Percentiles rank a stretch among this genome's conserved stretches.
phyloP scores from a whole-genome alignment of 2,797 vertebrate genomes.

The Poecile montanus region DNA sequence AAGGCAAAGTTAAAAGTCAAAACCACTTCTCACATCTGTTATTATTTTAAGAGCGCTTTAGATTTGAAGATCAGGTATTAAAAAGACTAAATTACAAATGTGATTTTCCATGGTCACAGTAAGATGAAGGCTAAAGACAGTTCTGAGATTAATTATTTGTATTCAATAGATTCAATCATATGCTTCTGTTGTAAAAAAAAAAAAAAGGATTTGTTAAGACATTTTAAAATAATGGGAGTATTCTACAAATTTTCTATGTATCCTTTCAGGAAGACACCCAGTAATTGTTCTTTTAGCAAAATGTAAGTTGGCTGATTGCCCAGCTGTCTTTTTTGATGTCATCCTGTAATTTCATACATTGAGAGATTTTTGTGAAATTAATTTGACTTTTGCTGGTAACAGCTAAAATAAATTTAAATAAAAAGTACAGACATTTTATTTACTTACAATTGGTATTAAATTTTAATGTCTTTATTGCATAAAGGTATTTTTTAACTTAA shows the following conservation, averaged over 20 bases:
- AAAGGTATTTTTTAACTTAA: slow-evolving; percentile 49
- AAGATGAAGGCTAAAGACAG: not conserved
- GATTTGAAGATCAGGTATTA: not conserved
- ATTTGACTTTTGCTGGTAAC: not conserved
- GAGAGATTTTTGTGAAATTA: not conserved
- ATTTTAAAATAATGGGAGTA: not conserved
- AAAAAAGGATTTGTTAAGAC: not conserved
- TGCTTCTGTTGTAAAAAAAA: not conserved
- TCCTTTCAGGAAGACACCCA: not conserved
- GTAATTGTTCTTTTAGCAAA: not conserved
- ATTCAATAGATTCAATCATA: not conserved
- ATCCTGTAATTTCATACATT: not conserved
- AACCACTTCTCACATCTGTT: not conserved
- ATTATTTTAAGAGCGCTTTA: not conserved
- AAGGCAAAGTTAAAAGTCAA: not conserved
- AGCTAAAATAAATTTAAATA: not conserved
- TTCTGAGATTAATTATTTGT: not conserved
- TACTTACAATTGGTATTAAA: slow-evolving; percentile 48
- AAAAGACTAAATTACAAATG: not conserved
- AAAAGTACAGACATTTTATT: not conserved
- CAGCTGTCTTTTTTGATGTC: not conserved
- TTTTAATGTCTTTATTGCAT: slow-evolving; percentile 69
- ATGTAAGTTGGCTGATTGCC: not conserved
- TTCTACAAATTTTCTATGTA: not conserved
- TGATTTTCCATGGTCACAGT: not conserved